Evolutionary conservation across 2,888 invertebrate species (phyloP).

Genomic region (Malachius bipustulatus): DNA sequence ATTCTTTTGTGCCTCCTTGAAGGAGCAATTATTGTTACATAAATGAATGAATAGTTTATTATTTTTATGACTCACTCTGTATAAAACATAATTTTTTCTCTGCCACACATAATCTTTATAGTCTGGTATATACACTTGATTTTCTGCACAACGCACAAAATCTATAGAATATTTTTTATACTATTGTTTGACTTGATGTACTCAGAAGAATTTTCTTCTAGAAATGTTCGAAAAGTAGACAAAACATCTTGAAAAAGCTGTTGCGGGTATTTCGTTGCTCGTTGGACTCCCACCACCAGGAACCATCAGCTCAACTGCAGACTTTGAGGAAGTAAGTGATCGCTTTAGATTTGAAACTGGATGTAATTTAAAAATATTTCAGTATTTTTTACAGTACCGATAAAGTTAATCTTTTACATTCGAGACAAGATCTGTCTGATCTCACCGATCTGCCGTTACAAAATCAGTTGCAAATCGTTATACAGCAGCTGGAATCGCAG

Average conservation of each 20-base stretch:
- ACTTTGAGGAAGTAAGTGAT: not conserved
- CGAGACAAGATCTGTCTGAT: conserved; percentile 21
- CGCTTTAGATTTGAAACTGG: conserved; percentile 8
- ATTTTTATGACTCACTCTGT: too few species aligned
- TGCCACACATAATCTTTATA: too few species aligned
- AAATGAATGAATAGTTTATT: too few species aligned
- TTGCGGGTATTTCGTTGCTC: conserved; percentile 27
- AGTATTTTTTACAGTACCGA: conserved; percentile 20
- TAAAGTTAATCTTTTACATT: conserved; percentile 21
- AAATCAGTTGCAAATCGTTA: conserved; percentile 56
- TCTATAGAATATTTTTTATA: too few species aligned
- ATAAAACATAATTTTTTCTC: too few species aligned
- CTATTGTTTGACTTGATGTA: too few species aligned
- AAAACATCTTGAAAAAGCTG: conserved; percentile 27
- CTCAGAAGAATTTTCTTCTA: conserved; percentile 17
- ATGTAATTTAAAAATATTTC: conserved; percentile 10
- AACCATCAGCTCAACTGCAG: conserved; percentile 4
- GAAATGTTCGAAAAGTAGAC: conserved; percentile 19
- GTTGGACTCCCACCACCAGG: conserved; percentile 17
- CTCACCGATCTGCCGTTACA: conserved; percentile 39
- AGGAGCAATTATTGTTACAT: too few species aligned
- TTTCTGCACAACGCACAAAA: too few species aligned
- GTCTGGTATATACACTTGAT: too few species aligned
- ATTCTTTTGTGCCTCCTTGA: too few species aligned
- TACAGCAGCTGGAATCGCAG: conserved; percentile 56